These are phyloP conservation scores for Centropus bengalensis DNA, from an alignment of 2,113 vertebrate genomes.

Conservation along the genomic window DNA sequence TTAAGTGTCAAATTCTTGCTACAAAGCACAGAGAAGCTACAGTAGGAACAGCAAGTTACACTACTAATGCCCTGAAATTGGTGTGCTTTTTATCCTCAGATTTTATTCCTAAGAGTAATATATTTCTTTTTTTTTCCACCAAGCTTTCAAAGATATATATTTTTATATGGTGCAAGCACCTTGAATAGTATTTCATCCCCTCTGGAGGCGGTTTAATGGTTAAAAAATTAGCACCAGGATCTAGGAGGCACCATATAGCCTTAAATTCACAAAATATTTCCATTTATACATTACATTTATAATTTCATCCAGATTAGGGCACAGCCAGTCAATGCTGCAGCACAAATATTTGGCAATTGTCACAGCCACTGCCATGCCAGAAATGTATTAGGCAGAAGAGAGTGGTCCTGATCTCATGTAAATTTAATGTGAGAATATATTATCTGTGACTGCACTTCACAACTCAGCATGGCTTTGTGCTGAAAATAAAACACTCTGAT, in stretches of 20 bases:
- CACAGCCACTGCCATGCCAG: not conserved
- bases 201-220: not conserved
- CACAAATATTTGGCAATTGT: not conserved
- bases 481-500: not conserved
- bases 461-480: constrained; percentile 30
- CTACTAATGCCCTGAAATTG: not conserved
- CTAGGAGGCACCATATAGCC: not conserved
- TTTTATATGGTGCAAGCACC: not conserved
- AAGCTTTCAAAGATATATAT: not conserved
- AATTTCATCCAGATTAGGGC: not conserved
- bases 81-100: not conserved
- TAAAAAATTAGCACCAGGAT: not conserved
- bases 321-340: not conserved
- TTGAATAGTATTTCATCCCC: not conserved
- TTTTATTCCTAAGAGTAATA: not conserved
- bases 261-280: not conserved
- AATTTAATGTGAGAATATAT: constrained; percentile 43
- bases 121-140: not conserved
- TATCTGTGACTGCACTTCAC: constrained; percentile 38
- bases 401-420: not conserved
- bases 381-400: not conserved
- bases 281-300: not conserved
- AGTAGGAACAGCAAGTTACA: not conserved
- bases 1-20: not conserved
- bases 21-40: not conserved